Evolutionary conservation across 2,797 vertebrate species (phyloP), one percentile per base, ranked within the genome.

Genomic region (Halcyon badia): DNA sequence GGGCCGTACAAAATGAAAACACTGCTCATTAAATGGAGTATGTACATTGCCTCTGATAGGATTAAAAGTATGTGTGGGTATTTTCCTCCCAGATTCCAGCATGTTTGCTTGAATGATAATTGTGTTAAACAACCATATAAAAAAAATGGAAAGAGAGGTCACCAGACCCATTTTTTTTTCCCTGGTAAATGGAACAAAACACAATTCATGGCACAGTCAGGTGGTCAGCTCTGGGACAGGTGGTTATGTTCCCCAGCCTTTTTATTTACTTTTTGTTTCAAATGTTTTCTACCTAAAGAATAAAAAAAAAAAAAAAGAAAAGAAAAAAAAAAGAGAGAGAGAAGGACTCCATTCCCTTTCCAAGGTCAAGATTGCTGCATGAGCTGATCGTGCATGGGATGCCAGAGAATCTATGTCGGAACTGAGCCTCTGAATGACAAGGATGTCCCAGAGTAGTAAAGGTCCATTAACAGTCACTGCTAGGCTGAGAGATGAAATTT

Each of bases 251-350:
- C 58, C 46, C 24, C 6, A 61, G 70, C 11, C 7, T 69, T 91
- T 65, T 77, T 83, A 75, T 90, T 92, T 64, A 52, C 39, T 79
- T 92, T 70, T 72, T 57, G 18, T 71, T 95, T 82, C 54, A 84
- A 87, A 82, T 30, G 73, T 5, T 51, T 24, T 52, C n/a, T 33
- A 85, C 2, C 1, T 7, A 52, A 42, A 71, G 3, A 4, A 28
- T 8, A 28, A 4, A 11, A 3, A 15, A 7, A 11, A 11, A 21
- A 15, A 8, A 6, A 8, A 31, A 26, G 5, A 11, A 8, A 21
- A 14, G 5, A 9, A 8, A 31, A 26, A 28, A 51, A 15, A 51
- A 26, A 41, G 6, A 42, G 4, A 41, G 15, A 42, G 41, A 42
- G 41, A 33, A 62, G 17, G 20, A 22, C 49, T 20, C 26, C 30